Percentiles rank a stretch among this genome's conserved stretches.
Evolutionary conservation across 2,797 vertebrate species (phyloP).

Genomic region (Buceros bicornis): DNA sequence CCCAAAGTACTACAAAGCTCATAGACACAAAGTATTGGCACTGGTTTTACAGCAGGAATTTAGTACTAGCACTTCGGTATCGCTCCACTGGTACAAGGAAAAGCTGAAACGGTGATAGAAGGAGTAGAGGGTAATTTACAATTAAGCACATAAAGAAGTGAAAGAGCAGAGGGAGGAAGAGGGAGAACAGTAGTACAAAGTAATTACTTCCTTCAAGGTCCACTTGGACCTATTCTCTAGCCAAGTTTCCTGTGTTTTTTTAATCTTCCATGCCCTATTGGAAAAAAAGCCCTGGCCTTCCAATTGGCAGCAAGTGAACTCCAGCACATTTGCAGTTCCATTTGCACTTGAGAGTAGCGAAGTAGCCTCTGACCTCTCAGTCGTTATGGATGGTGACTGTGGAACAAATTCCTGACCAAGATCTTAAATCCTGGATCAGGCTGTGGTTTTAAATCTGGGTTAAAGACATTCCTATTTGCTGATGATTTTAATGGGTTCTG

Average conservation of each 20-base stretch:
- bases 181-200: not conserved
- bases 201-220: slow-evolving; percentile 48
- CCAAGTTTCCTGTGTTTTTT: slow-evolving; percentile 26
- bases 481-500: slow-evolving; percentile 40
- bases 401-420: slow-evolving; percentile 55
- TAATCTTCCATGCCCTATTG: slow-evolving; percentile 49
- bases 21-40: not conserved
- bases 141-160: slow-evolving; percentile 43
- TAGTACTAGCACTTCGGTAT: not conserved
- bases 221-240: not conserved
- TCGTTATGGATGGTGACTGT: slow-evolving; percentile 36
- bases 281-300: slow-evolving; percentile 21
- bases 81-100: not conserved
- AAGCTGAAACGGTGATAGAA: not conserved
- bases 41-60: not conserved
- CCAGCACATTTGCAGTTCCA: not conserved
- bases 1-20: not conserved
- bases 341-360: slow-evolving; percentile 30
- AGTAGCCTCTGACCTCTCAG: slow-evolving; percentile 47
- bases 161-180: slow-evolving; percentile 4
- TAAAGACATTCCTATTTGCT: slow-evolving; percentile 66
- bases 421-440: slow-evolving; percentile 40
- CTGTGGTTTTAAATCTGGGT: slow-evolving; percentile 35
- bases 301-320: slow-evolving; percentile 18
- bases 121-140: slow-evolving; percentile 48